Conservation (phyloP, 92 coral and sea anemone species). For the Epizoanthus fatuus region DNA sequence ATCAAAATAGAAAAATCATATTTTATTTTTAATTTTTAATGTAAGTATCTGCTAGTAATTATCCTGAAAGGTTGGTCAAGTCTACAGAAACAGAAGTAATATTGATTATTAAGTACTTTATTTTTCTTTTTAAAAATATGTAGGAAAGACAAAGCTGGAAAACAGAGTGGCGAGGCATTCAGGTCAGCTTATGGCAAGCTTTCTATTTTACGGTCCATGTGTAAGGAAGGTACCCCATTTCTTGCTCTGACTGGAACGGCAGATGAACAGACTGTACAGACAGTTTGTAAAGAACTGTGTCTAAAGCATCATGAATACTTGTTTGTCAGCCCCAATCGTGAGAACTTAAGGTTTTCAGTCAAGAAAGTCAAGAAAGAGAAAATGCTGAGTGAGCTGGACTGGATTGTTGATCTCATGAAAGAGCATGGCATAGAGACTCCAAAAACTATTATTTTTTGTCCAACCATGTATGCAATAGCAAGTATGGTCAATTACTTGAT, state of each 20-base stretch:
- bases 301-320: constrained; percentile 18
- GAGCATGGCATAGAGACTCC: constrained; percentile 47
- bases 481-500: constrained; percentile 54
- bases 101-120: too few relatives aligned
- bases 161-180: constrained; percentile 9
- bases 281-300: constrained; percentile 24
- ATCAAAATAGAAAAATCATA: too few relatives aligned
- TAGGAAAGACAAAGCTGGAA: constrained; percentile 21
- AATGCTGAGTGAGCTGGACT: constrained; percentile 54
- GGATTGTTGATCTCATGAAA: constrained; percentile 47
- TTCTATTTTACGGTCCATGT: constrained; percentile 43
- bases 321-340: constrained; percentile 63
- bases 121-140: too few relatives aligned
- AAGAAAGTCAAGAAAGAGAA: constrained; percentile 20
- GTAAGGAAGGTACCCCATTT: constrained; percentile 57
- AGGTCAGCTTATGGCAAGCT: constrained; percentile 33
- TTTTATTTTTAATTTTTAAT: too few relatives aligned
- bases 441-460: constrained; percentile 65
- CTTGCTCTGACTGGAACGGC: constrained; percentile 74
- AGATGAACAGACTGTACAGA: constrained; percentile 42
- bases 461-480: constrained; percentile 57
- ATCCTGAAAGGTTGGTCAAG: too few relatives aligned
- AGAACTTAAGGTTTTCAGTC: constrained; percentile 39
- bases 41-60: too few relatives aligned
- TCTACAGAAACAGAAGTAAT: too few relatives aligned